phyloP scores from a whole-genome alignment of 2,113 vertebrate genomes.

The Pterophyllum scalare region DNA sequence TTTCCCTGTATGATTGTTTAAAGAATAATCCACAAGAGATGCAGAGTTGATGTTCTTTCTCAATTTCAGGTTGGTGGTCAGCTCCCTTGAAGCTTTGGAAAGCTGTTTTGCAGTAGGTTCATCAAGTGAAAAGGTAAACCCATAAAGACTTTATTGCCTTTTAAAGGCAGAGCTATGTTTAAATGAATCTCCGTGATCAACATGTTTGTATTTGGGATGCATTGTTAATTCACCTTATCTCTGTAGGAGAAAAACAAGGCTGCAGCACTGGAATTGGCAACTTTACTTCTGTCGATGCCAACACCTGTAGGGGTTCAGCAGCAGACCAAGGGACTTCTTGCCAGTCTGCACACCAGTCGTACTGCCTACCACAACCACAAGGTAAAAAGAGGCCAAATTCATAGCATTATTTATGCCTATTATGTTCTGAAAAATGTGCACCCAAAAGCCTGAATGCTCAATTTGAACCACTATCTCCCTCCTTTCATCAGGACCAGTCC shows the following conservation, averaged over 20 bases:
- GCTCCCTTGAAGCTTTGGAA: slow-evolving; percentile 97
- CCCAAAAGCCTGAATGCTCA: not conserved
- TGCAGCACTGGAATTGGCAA: slow-evolving; percentile 94
- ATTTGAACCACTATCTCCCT: not conserved
- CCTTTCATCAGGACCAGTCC: slow-evolving; percentile 89
- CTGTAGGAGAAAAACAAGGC: slow-evolving; percentile 92
- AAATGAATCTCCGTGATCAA: not conserved
- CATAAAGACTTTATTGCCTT: not conserved
- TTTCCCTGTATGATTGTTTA: not conserved
- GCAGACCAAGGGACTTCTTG: slow-evolving; percentile 96
- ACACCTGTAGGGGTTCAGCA: slow-evolving; percentile 96
- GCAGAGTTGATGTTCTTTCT: slow-evolving; percentile 28
- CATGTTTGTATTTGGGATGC: not conserved
- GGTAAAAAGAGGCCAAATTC: slow-evolving; percentile 73
- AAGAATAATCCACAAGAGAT: not conserved
- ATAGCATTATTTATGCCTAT: not conserved
- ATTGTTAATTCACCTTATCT: slow-evolving; percentile 1
- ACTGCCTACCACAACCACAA: slow-evolving; percentile 98
- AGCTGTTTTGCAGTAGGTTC: slow-evolving; percentile 97
- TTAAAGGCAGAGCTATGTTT: not conserved
- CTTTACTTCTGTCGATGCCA: slow-evolving; percentile 92
- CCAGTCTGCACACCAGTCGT: slow-evolving; percentile 95
- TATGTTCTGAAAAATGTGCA: not conserved
- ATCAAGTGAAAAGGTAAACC: slow-evolving; percentile 92
- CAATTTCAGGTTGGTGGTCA: slow-evolving; percentile 92